Evolutionary conservation across 2,113 vertebrate species (phyloP).

Genomic region (Pontoporia blainvillei): DNA sequence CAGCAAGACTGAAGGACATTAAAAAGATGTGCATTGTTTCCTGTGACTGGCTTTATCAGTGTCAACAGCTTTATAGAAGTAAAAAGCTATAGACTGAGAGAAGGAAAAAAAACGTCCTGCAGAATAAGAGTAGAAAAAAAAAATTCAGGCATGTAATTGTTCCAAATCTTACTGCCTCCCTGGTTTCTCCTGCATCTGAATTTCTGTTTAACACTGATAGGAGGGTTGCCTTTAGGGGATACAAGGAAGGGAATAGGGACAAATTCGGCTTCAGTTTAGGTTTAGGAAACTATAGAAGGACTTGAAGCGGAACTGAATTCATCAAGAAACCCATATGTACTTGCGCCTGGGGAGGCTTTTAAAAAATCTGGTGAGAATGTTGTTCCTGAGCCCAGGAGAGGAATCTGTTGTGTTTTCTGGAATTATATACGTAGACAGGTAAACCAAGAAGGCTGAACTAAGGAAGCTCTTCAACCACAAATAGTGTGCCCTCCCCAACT

Average conservation of each 20-base stretch:
- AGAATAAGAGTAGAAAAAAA: background rate
- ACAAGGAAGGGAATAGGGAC: background rate
- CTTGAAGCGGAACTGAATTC: background rate
- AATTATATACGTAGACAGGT: background rate
- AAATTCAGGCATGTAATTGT: background rate
- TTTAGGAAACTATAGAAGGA: background rate
- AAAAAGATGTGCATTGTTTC: background rate
- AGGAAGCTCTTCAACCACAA: background rate
- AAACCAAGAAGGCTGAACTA: background rate
- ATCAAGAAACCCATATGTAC: background rate
- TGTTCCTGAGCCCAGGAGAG: background rate
- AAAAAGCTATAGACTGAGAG: background rate
- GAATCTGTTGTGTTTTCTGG: background rate
- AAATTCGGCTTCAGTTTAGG: background rate
- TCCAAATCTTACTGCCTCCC: background rate
- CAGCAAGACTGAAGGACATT: background rate
- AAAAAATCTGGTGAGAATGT: background rate
- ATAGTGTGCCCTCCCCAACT: background rate
- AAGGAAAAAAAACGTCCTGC: background rate
- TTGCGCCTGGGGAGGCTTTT: background rate
- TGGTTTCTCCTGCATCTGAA: conserved; percentile 13
- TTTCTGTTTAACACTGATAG: conserved; percentile 26
- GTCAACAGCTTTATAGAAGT: background rate
- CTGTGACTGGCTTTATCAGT: background rate
- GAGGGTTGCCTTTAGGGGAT: background rate